Evolutionary conservation across 2,888 invertebrate genomes (phyloP), one percentile per base, ranked within the genome.

Genomic region (Nephrocerus scutellatus): DNA sequence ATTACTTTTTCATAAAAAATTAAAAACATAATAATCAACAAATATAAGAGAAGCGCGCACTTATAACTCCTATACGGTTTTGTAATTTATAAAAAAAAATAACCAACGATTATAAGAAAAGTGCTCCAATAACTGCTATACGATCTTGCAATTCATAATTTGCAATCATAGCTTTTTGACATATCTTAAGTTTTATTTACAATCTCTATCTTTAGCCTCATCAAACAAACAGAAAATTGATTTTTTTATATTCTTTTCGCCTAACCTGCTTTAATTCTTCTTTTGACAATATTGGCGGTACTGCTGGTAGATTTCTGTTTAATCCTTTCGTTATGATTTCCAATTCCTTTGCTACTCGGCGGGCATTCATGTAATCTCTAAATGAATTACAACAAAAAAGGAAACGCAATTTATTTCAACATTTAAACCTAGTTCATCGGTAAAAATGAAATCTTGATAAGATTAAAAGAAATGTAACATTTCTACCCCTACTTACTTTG

Each of bases 341-440:
- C 62, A 96, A 73, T 66, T 96, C 96, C 63, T 96, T 97, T 22
- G 95, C 88, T 4, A 98, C 96, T 24, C 96, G 74, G 9, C 93
- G 75, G 0, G 96, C 93, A 69, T 95, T 95, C 91, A 95, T 95
- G 62, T 97, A 97, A 57, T 98, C 98, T 22, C 95, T 77, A n/a
- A 16, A 29, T 26, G 3, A 29, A 22, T 10, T n/a, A 7, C 20
- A 28, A 22, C 7, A 30, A 30, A 30, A 18, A 9, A 23, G 20
- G 19, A 19, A 14, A 9, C 10, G 16, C 12, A 24, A 22, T 9
- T 25, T 8, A 15, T 8, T 12, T 22, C 23, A 31, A 18, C 7
- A 14, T n/a, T 24, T 33, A 16, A 14, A 33, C n/a, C 23, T 21
- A 21, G 20, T 12, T 8, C 22, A 21, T 18, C 14, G 16, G 21